These are phyloP conservation scores for Brachyistius frenatus DNA, from an alignment of 2,113 vertebrate genomes.

Conservation along the genomic window DNA sequence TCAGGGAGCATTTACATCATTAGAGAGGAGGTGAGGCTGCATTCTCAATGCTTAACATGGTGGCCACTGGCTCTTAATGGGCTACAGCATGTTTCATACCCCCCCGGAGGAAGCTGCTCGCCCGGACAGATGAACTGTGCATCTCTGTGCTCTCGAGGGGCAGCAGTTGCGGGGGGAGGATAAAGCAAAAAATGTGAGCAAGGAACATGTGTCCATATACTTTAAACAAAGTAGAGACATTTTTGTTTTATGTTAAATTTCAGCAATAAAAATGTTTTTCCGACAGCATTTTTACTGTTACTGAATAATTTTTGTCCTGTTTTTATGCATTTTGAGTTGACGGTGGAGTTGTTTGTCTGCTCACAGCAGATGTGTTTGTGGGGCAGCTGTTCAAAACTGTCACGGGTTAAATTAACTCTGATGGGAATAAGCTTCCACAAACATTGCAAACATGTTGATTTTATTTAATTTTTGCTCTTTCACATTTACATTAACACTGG, in stretches of 20 bases:
- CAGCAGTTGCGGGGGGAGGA: not conserved
- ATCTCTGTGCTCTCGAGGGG: constrained; percentile 18
- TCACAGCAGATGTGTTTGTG: constrained; percentile 53
- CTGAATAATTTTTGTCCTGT: not conserved
- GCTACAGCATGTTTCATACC: constrained; percentile 66
- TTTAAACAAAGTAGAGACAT: too few species aligned
- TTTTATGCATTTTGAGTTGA: constrained; percentile 4
- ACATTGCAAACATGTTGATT: constrained; percentile 34
- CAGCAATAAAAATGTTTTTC: too few species aligned
- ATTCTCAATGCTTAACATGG: constrained; percentile 75
- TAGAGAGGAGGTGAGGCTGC: constrained; percentile 69
- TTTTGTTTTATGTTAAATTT: too few species aligned
- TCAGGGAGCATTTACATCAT: constrained; percentile 74
- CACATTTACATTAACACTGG: constrained; percentile 19
- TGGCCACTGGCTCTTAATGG: constrained; percentile 73
- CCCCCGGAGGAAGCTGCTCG: constrained; percentile 62
- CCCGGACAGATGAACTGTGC: constrained; percentile 65
- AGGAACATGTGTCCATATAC: not conserved
- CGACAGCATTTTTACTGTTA: not conserved
- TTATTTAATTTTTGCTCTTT: constrained; percentile 7
- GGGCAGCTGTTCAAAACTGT: constrained; percentile 62
- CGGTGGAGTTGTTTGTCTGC: constrained; percentile 43
- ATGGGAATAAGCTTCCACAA: constrained; percentile 47
- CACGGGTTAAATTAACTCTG: constrained; percentile 44
- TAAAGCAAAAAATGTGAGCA: not conserved